Percentiles rank a stretch among this genome's conserved stretches.
Evolutionary conservation across 2,113 vertebrate species (phyloP).

Genomic region (Brienomyrus longianalis): DNA sequence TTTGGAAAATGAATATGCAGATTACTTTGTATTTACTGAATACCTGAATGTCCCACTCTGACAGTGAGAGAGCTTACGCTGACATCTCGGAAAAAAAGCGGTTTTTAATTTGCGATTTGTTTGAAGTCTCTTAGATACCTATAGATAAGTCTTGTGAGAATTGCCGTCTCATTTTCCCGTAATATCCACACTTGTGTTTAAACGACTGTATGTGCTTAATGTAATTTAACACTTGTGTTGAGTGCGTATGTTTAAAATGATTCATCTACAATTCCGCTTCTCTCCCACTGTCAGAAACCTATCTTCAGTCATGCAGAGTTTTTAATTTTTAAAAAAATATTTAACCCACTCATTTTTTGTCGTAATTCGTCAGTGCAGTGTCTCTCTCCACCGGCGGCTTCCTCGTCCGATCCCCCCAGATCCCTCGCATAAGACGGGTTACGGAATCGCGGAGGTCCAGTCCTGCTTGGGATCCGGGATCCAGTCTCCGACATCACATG

Average conservation of each 20-base stretch:
- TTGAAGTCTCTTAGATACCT: neutral
- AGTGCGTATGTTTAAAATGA: neutral
- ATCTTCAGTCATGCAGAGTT: neutral
- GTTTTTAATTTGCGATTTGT: neutral
- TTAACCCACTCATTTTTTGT: neutral
- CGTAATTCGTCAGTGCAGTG: neutral
- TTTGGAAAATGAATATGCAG: constrained; percentile 22
- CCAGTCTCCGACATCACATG: neutral
- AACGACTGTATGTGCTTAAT: neutral
- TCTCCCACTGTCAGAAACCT: neutral
- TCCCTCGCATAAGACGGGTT: neutral
- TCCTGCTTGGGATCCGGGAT: neutral
- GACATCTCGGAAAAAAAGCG: neutral
- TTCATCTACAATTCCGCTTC: neutral
- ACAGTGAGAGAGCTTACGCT: neutral
- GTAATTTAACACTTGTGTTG: neutral
- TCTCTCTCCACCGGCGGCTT: neutral
- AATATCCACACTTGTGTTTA: neutral
- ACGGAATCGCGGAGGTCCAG: neutral
- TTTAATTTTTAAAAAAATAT: neutral
- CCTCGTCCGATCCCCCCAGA: neutral
- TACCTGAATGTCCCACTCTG: neutral
- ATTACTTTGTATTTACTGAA: constrained; percentile 7
- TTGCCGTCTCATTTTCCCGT: neutral
- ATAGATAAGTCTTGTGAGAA: neutral